phyloP scores from a whole-genome alignment of 2,797 vertebrate genomes.

The Acridotheres tristis region DNA sequence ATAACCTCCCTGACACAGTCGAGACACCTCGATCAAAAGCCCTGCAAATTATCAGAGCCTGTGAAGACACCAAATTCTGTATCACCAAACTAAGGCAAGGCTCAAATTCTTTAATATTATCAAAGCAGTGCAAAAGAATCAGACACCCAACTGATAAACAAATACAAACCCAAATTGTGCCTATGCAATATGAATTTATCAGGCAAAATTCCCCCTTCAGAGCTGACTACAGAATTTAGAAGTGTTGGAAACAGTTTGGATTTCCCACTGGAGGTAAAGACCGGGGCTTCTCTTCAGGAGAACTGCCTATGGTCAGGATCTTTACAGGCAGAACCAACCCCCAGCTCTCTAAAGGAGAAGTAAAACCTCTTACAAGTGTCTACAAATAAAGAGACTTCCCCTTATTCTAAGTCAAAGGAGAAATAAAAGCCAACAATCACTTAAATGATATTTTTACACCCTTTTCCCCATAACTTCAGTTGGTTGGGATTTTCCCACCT shows the following conservation, averaged over 20 bases:
- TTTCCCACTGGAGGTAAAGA: background rate
- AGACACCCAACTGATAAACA: background rate
- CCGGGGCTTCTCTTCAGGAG: background rate
- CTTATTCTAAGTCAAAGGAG: background rate
- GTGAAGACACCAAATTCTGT: background rate
- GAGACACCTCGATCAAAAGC: background rate
- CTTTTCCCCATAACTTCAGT: background rate
- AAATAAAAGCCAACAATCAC: background rate
- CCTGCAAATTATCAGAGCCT: background rate
- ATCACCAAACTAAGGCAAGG: background rate
- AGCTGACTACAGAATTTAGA: no score
- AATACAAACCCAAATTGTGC: background rate
- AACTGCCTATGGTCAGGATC: no score
- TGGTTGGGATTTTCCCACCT: background rate
- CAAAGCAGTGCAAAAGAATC: background rate
- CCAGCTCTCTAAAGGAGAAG: background rate
- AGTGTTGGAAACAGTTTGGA: background rate
- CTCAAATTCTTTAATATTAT: background rate
- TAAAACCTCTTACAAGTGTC: background rate
- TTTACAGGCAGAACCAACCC: background rate
- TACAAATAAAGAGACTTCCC: background rate
- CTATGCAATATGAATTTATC: background rate
- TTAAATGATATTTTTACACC: background rate
- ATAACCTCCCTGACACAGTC: background rate
- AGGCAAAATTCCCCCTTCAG: background rate